Evolutionary conservation across 1,140 invertebrate species (phyloP), one percentile per base, ranked within the genome.

Genomic region (Globodera rostochiensis): DNA sequence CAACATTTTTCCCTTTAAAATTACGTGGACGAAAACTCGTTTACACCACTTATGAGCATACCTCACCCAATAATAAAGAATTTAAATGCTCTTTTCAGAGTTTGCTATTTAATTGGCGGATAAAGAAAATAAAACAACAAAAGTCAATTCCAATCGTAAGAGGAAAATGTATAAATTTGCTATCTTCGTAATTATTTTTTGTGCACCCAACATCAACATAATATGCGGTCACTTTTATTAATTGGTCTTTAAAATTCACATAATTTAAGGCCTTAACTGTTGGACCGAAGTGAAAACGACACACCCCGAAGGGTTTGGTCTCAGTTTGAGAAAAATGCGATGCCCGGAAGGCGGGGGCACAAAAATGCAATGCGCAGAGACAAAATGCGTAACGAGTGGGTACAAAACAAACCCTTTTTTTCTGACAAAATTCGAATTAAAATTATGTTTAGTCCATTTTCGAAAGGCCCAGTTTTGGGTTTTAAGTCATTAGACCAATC

Each of bases 211-310:
- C 25, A 47, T 71, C 46, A 21, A 11, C 11, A 36, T 6, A 36
- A 45, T 19, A 19, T 45, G 7, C 36, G 25, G 69, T 45, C 21
- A 71, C 3, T 71, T 47, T 45, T 45, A 13, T 2, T 36, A 71
- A 6, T 15, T 19, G 19, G 19, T 3, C 36, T 71, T 71, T 71
- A 71, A 71, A 71, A 70, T 70, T 70, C 67, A 70, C 25, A 71
- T 13, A 71, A 71, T 15, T 64, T 13, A n/a, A 71, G 69, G 69
- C 46, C 69, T 71, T 6, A 11, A 71, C 13, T 71, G 69, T 47
- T 71, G 69, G 69, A 71, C 69, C 21, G 69, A 71, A 45, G 46
- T 71, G 69, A 71, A 71, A 71, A 13, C 69, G 9, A 45, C 69
- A 36, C 69, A 71, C 46, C 69, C 69, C 9, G 69, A 47, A 4